Percentiles rank a stretch among this genome's conserved stretches.
These are phyloP conservation scores for Vulpes lagopus DNA, from an alignment of 2,113 vertebrate genomes.

Conservation along the genomic window DNA sequence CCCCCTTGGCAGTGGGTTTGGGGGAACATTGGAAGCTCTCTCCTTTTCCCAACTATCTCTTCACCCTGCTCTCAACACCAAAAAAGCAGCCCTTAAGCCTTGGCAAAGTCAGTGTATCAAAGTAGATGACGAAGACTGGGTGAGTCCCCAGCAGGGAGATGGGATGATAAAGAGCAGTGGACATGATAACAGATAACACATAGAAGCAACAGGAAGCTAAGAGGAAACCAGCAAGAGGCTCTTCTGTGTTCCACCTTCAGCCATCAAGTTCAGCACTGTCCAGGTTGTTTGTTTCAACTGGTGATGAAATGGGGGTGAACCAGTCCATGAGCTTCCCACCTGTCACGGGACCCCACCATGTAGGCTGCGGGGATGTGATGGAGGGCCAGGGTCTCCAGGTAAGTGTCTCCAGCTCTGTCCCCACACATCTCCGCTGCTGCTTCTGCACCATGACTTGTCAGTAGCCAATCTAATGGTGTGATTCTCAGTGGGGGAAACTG, in stretches of 20 bases:
- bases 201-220: neutral
- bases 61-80: neutral
- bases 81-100: neutral
- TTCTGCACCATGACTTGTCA: neutral
- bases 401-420: neutral
- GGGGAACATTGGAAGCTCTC: neutral
- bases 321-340: conserved; percentile 83
- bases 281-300: neutral
- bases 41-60: neutral
- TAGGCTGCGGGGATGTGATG: conserved; percentile 89
- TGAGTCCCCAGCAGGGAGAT: neutral
- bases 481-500: neutral
- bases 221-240: neutral
- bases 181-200: neutral
- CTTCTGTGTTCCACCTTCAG: conserved; percentile 65
- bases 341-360: conserved; percentile 79
- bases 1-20: neutral
- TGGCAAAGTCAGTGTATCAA: neutral
- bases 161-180: neutral
- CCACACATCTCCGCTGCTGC: neutral
- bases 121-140: neutral
- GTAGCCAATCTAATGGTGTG: neutral
- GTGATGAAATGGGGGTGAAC: conserved; percentile 80
- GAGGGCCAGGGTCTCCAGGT: conserved; percentile 85
- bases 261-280: neutral